Base-by-base conservation (phyloP, 2,797 vertebrate species). In the Corythornis leucogaster region DNA sequence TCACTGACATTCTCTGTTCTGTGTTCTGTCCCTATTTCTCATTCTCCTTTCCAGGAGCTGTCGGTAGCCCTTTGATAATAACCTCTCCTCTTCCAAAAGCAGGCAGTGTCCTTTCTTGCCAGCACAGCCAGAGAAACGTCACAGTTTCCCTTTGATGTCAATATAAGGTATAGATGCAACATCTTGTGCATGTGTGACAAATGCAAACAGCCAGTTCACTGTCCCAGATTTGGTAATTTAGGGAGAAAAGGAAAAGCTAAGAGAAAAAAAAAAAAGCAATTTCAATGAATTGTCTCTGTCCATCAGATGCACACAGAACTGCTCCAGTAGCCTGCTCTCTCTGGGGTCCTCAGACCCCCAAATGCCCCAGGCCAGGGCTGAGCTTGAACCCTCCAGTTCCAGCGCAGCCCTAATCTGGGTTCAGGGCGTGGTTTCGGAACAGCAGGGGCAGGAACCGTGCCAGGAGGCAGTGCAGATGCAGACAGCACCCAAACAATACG, bases 41-140 rank as follows among this genome's bases (percentile, higher is more conserved):
- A 54, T 68, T 59, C 62, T 75, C 57, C 88, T 78, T 90, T 48
- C 75, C 88, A 92, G 80, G 64, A 94, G 83, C 57, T 55, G 40
- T 46, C 58, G 85, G 79, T 75, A 85, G 71, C 64, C 66, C 86
- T 87, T 75, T 79, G 90, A 59, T 82, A 83, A 93, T 40, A 82
- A 35, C 61, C 68, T 61, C 45, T 43, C 28, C 53, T 71, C 61
- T 75, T 50, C 61, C 71, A 21, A 85, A 74, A 94, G 69, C 68
- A 19, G 4, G 45, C 68, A 50, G 22, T 66, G 85, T 82, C 80
- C 93, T 74, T 57, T 82, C 81, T 58, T 59, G 68, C 68, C 57
- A 59, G 80, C 18, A 11, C 64, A 28, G 11, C 48, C 83, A 55
- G 28, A 58, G 69, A 61, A 67, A 51, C 2, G 4, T 58, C 83